These are phyloP conservation scores for Osmerus eperlanus DNA, from an alignment of 2,113 vertebrate species.

Conservation along the genomic window DNA sequence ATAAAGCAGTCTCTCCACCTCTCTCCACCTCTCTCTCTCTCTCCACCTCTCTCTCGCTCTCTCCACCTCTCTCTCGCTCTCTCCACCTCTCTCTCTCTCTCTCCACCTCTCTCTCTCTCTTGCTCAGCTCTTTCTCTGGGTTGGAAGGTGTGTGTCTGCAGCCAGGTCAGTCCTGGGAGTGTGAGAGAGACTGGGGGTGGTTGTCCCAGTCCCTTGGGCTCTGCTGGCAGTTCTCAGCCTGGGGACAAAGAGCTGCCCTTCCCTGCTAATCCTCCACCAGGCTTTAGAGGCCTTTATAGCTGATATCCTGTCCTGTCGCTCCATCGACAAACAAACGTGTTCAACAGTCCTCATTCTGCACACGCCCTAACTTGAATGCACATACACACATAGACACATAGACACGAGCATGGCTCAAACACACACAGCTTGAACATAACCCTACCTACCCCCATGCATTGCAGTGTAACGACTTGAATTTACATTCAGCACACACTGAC, in stretches of 20 bases:
- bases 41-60: background rate
- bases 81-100: too few relatives aligned
- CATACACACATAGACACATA: conserved; percentile 3
- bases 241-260: background rate
- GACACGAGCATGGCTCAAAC: background rate
- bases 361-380: background rate
- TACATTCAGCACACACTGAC: background rate
- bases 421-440: background rate
- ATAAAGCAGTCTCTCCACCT: background rate
- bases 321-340: background rate
- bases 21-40: background rate
- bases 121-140: background rate
- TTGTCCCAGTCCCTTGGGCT: background rate
- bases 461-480: background rate
- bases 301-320: background rate
- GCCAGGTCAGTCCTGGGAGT: background rate
- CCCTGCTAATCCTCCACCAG: background rate
- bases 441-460: background rate
- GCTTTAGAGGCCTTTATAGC: background rate
- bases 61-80: background rate
- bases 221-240: background rate
- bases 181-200: background rate
- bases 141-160: background rate
- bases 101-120: background rate
- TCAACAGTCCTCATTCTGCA: background rate